A percentile compares a stretch with the other conserved stretches of the same genome.
phyloP scores from a whole-genome alignment of 1,140 invertebrate genomes.

The Drosophila lacteicornis region DNA sequence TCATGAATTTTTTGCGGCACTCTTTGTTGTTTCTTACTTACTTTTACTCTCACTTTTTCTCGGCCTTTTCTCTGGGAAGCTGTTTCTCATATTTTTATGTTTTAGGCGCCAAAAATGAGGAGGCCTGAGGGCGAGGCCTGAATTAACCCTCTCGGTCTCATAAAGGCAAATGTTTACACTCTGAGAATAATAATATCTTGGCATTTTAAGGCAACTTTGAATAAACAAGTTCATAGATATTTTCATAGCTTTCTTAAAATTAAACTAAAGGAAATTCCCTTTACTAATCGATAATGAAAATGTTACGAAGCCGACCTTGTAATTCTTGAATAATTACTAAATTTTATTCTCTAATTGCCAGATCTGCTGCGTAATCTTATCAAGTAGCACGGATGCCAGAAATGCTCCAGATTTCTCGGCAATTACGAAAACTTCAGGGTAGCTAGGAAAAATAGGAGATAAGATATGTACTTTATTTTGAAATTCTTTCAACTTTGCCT shows the following conservation, averaged over 20 bases:
- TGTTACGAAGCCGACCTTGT: neutral
- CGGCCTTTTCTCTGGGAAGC: neutral
- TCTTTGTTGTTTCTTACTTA: neutral
- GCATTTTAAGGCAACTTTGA: too few species aligned
- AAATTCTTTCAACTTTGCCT: slow-evolving; percentile 13
- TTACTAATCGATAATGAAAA: too few species aligned
- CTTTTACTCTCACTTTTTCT: neutral
- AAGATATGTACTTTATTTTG: slow-evolving; percentile 23
- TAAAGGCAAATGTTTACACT: neutral
- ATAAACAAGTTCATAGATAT: neutral
- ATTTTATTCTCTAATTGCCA: neutral
- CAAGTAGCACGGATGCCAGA: slow-evolving; percentile 25
- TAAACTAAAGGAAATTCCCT: neutral
- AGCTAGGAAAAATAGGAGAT: neutral
- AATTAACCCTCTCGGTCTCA: neutral
- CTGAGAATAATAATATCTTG: too few species aligned
- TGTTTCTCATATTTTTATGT: neutral
- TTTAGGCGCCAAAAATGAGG: slow-evolving; percentile 11
- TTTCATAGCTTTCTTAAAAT: neutral
- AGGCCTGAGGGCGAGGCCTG: neutral
- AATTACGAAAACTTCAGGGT: slow-evolving; percentile 9
- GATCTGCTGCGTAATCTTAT: slow-evolving; percentile 49
- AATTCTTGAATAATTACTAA: neutral
- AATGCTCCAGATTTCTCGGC: slow-evolving; percentile 9
- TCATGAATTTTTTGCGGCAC: slow-evolving; percentile 15